Evolutionary conservation across 2,888 invertebrate genomes (phyloP), one percentile per base, ranked within the genome.

Genomic region (Drosophila longiperda): DNA sequence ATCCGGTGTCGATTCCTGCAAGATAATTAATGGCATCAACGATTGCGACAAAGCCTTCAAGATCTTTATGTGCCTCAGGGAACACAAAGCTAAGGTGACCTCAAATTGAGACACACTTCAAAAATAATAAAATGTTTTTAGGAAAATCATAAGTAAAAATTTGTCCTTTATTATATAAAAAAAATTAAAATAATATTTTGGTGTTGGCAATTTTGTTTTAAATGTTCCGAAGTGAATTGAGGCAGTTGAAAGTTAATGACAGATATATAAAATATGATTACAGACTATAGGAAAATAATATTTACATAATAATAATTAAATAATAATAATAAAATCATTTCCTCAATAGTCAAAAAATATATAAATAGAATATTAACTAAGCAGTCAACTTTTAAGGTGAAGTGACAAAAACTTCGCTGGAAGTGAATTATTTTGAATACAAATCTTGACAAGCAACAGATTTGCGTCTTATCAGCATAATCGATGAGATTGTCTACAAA

Each of bases 41-140:
- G 91, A 89, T 29, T 92, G 92, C 59, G 92, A 92, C 54, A 91
- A 89, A 0, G 87, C 92, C 12, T 92, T 82, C 65, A 87, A 86
- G 70, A 58, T 92, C n/a, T 82, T 78, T 34, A 87, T 86, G 82
- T 92, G 92, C 72, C 76, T 91, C 3, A 72, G 77, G 59, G 87
- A 91, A 62, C 76, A 83, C 66, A 87, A 91, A 66, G 61, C 73
- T 7, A 45, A 45, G 2, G 12, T 53, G 7, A 64, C 57, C 15
- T 0, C 15, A n/a, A 20, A 26, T 32, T 26, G 6, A 45, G 15
- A 29, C 5, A 29, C 1, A 23, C 4, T 1, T 8, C 15, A 7
- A 7, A 12, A 11, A n/a, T 40, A n/a, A 9, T 9, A 9, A 4
- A n/a, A n/a, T 6, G 12, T 8, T 15, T 15, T 0, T 53, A 57